Evolutionary conservation across 2,113 vertebrate species (phyloP).

Genomic region (Mus musculus): GRCm39 chr1:92283501-92284000

Average conservation of each 20-base stretch:
- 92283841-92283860: accelerated
- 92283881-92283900: background rate
- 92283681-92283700: too few species aligned
- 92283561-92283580: background rate
- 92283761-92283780: too few species aligned
- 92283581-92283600: background rate
- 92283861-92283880: accelerated
- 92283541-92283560: background rate
- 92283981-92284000: accelerated
- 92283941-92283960: background rate
- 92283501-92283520: background rate
- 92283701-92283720: accelerated
- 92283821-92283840: accelerated
- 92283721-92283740: background rate
- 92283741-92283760: accelerated
- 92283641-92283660: accelerated
- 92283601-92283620: background rate
- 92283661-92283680: background rate
- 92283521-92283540: background rate
- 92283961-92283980: background rate
- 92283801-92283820: accelerated
- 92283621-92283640: accelerated
- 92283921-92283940: background rate
- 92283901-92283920: background rate
- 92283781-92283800: accelerated